Conservation (phyloP, 2,113 vertebrate genomes). For the Oreochromis tanganicae region DNA sequence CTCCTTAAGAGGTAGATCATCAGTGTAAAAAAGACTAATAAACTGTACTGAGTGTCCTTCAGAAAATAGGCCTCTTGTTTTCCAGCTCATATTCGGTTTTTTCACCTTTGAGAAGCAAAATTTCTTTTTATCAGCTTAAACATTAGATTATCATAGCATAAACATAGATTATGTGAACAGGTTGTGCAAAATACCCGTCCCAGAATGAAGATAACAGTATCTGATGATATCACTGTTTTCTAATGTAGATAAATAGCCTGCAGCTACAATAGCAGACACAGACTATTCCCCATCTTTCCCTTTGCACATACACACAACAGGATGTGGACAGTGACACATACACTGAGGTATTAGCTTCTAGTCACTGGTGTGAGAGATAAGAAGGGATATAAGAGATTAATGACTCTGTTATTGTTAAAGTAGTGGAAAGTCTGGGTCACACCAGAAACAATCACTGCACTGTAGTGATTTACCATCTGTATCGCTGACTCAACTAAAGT, state of each 20-base stretch:
- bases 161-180: not conserved
- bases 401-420: constrained; percentile 53
- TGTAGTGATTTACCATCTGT: not conserved
- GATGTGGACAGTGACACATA: constrained; percentile 31
- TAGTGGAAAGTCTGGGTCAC: constrained; percentile 49
- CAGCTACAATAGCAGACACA: not conserved
- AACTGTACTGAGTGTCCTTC: not conserved
- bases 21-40: accelerated
- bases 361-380: constrained; percentile 44
- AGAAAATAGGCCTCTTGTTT: not conserved
- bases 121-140: not conserved
- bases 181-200: constrained; percentile 1
- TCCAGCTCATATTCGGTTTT: not conserved
- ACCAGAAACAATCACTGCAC: not conserved
- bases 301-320: constrained; percentile 1
- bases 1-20: not conserved
- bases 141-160: not conserved
- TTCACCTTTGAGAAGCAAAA: not conserved
- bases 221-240: not conserved
- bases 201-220: not conserved
- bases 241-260: constrained; percentile 26
- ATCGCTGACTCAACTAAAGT: not conserved
- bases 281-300: not conserved
- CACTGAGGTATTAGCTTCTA: not conserved
- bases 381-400: constrained; percentile 41